Evolutionary conservation across 53 echinoderm and acorn worm species (phyloP), one percentile per base, ranked within the genome.

Genomic region (Arbacia lixula): DNA sequence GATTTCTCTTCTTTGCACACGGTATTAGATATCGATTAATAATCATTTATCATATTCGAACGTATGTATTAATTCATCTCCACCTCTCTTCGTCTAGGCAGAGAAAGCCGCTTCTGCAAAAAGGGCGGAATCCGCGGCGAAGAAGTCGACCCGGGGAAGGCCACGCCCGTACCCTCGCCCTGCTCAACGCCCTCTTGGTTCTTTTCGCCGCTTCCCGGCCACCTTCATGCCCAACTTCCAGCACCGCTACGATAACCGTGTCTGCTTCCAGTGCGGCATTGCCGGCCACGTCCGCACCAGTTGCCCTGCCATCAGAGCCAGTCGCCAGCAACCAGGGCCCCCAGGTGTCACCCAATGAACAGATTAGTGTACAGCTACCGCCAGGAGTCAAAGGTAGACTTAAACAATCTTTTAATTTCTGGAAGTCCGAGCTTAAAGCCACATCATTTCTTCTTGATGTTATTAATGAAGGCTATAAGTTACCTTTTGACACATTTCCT

Each of bases 231-330:
- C n/a, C n/a, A n/a, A n/a, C n/a, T n/a, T 6, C 54, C 54, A 54
- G 17, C 10, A 28, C 16, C 40, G 55, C 27, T 24, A 1, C 32
- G 72, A 85, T 24, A 54, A 29, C 41, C 39, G 71, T 28, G 41
- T 58, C 20, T 72, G 85, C 29, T 85, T 85, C 41, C 85, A 71
- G 39, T 85, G 85, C 42, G 39, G 85, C 40, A 22, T 85, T 35
- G 36, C 72, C 29, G 72, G 85, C 3, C 85, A 85, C 60, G 42
- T 85, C 17, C 36, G 73, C 9, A 17, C 72, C 60, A 73, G 17
- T 17, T 72, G 73, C 60, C 72, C 60, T 6, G 36, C 57, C 12
- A 2, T 57, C 25, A 20, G 5, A 12, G 57, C 5, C 2, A 4
- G 57, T 6, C 57, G 57, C 25, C 57, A 57, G 57, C 57, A n/a